These are phyloP conservation scores for Dreissena polymorpha DNA, from an alignment of 1,140 invertebrate species.

Conservation along the genomic window DNA sequence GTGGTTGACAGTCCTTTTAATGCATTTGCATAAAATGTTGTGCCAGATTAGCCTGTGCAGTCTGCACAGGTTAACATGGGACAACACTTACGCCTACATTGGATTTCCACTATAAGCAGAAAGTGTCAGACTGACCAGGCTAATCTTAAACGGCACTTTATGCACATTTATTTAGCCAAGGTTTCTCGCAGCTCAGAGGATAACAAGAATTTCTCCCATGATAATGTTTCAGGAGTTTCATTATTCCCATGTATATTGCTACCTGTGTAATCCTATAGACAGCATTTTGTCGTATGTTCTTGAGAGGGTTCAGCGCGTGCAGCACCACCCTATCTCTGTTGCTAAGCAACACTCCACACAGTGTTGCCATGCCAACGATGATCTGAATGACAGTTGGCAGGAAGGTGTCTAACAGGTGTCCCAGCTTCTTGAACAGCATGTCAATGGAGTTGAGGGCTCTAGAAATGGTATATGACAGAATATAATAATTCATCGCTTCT, in stretches of 20 bases:
- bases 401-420: slow-evolving; percentile 86
- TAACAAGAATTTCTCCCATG: no score
- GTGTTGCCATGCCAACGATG: slow-evolving; percentile 85
- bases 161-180: no score
- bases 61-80: no score
- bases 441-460: slow-evolving; percentile 88
- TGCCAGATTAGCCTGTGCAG: no score
- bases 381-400: slow-evolving; percentile 87
- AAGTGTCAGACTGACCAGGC: no score
- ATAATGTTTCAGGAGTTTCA: no score
- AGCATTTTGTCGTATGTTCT: slow-evolving; percentile 82
- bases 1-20: no score
- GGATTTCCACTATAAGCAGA: no score
- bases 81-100: no score
- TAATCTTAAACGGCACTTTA: no score
- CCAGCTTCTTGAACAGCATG: slow-evolving; percentile 92
- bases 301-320: slow-evolving; percentile 82
- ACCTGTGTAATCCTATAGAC: slow-evolving; percentile 75
- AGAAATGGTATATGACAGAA: slow-evolving; percentile 34
- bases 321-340: slow-evolving; percentile 71
- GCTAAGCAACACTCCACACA: slow-evolving; percentile 83
- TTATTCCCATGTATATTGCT: neutral
- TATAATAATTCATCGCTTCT: neutral
- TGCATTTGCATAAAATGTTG: no score
- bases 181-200: no score